Conservation (phyloP, 2,797 vertebrate species). For the Monodelphis domestica region DNA sequence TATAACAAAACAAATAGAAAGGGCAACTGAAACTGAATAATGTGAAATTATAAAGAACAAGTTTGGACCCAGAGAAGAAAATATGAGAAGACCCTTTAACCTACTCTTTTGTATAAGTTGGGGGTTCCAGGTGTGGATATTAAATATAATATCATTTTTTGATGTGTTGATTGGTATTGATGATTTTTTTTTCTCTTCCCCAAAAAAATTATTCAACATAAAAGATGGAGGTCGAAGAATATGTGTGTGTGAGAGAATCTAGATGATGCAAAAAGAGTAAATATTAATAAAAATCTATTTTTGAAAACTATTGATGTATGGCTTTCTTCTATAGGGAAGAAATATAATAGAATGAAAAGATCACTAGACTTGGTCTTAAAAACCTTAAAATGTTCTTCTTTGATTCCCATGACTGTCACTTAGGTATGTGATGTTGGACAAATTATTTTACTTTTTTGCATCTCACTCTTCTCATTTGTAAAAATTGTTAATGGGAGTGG, state of each 20-base stretch:
- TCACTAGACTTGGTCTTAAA: neutral
- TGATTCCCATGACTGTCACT: neutral
- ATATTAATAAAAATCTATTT: neutral
- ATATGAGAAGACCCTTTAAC: neutral
- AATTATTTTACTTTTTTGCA: neutral
- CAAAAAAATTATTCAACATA: neutral
- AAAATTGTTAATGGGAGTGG: neutral
- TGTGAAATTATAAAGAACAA: neutral
- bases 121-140: neutral
- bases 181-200: neutral
- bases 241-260: neutral
- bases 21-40: neutral
- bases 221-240: neutral
- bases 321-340: neutral
- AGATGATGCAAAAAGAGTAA: neutral
- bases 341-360: neutral
- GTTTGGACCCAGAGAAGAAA: neutral
- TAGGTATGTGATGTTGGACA: neutral
- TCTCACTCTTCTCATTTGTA: neutral
- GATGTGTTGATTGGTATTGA: neutral
- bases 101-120: neutral
- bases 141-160: neutral
- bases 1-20: neutral
- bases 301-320: neutral
- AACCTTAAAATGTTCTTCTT: neutral